These are phyloP conservation scores for Drosophila prolongata DNA, from an alignment of 2,888 invertebrate genomes.

Conservation along the genomic window DNA sequence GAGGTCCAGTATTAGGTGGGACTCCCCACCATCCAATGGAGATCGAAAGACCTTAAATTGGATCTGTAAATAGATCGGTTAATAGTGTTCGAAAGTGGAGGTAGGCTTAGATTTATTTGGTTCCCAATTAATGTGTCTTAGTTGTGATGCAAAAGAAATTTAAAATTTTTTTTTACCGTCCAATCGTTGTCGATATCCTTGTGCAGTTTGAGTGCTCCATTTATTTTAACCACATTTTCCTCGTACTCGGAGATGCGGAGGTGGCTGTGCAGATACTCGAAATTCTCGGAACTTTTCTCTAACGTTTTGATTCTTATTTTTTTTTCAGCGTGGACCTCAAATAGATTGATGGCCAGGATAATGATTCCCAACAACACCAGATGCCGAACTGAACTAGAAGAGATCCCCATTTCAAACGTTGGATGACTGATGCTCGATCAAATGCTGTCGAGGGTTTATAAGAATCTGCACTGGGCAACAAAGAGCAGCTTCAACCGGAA, in stretches of 20 bases:
- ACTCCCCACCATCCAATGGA: conserved; percentile 45
- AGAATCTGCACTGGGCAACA: neutral
- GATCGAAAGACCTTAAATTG: conserved; percentile 9
- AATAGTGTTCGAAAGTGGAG: no score
- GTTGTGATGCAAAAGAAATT: neutral
- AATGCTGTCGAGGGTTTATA: neutral
- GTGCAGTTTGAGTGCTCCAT: conserved; percentile 64
- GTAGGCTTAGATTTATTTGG: no score
- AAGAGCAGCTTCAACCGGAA: conserved; percentile 31
- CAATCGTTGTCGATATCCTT: conserved; percentile 72
- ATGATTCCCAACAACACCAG: conserved; percentile 28
- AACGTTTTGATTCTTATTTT: conserved; percentile 38
- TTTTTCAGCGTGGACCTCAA: neutral
- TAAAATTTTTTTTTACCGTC: conserved; percentile 53
- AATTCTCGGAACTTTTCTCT: conserved; percentile 40
- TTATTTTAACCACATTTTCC: conserved; percentile 52
- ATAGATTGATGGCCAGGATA: conserved; percentile 3
- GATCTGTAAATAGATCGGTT: neutral
- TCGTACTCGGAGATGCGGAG: conserved; percentile 56
- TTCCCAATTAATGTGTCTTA: no score
- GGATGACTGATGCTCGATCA: neutral
- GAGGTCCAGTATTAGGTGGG: conserved; percentile 31
- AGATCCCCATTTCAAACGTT: neutral
- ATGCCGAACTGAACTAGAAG: neutral
- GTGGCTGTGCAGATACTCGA: conserved; percentile 48